A percentile compares a stretch with the other conserved stretches of the same genome.
phyloP scores from a whole-genome alignment of 2,888 invertebrate species.

The Sclerodermus sp. region DNA sequence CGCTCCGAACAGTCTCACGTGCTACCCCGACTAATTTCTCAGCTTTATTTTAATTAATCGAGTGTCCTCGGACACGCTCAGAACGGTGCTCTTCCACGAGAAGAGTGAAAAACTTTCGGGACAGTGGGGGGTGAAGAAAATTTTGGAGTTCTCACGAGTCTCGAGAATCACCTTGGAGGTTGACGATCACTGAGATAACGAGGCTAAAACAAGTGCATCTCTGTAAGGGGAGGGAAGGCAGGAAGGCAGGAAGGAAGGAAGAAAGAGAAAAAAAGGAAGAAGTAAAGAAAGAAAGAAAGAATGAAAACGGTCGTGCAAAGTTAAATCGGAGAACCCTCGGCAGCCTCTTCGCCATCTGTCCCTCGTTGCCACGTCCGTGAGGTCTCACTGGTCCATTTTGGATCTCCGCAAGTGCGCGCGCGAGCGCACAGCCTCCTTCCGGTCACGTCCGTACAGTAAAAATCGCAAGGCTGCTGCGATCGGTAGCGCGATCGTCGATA shows the following conservation, averaged over 20 bases:
- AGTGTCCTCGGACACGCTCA: too few species aligned
- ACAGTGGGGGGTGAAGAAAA: too few species aligned
- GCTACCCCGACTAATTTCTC: too few species aligned
- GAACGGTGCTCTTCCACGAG: too few species aligned
- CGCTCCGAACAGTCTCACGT: too few species aligned
- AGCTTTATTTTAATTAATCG: too few species aligned
- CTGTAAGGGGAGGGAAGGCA: constrained; percentile 13
- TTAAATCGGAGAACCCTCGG: not conserved
- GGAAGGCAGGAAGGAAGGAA: not conserved
- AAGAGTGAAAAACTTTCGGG: too few species aligned
- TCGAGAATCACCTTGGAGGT: constrained; percentile 6
- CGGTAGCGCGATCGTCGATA: too few species aligned
- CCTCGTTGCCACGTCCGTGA: constrained; percentile 45
- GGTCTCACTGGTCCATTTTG: constrained; percentile 34
- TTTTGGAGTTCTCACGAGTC: too few species aligned
- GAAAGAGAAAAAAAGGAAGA: constrained; percentile 7
- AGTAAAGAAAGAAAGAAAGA: not conserved
- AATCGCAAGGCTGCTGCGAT: too few species aligned
- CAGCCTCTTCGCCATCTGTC: constrained; percentile 34
- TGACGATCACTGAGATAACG: constrained; percentile 10
- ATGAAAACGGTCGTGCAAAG: not conserved
- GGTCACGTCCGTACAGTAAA: too few species aligned
- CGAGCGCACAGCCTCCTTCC: too few species aligned
- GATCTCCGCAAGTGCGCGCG: constrained; percentile 10
- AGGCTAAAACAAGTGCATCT: constrained; percentile 1